Evolutionary conservation across 2,888 invertebrate species (phyloP).

Genomic region (Parnassius glacialis): DNA sequence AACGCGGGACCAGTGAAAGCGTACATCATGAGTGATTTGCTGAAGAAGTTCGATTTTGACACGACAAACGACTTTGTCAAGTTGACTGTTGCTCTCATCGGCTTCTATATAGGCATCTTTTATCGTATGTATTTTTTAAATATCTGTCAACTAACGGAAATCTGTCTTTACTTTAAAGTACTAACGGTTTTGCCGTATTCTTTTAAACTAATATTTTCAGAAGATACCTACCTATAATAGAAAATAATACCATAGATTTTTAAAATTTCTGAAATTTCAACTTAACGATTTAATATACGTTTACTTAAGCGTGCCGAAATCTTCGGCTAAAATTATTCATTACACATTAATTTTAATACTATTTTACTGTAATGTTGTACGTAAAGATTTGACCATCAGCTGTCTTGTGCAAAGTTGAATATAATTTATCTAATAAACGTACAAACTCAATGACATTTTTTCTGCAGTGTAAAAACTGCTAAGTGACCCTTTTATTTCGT

Average conservation of each 20-base stretch:
- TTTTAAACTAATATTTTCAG: no score
- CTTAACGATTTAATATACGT: no score
- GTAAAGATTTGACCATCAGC: no score
- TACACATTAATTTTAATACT: no score
- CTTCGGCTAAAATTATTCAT: no score
- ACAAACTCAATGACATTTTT: slow-evolving; percentile 1
- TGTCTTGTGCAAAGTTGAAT: background rate
- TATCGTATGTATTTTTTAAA: slow-evolving; percentile 58
- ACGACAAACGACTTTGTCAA: slow-evolving; percentile 65
- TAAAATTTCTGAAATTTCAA: no score
- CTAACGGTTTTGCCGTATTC: no score
- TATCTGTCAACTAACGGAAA: background rate
- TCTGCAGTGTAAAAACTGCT: background rate
- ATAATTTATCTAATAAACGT: background rate
- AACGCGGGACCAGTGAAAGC: slow-evolving; percentile 61
- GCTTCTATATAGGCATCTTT: slow-evolving; percentile 68
- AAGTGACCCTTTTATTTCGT: background rate
- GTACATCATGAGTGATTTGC: slow-evolving; percentile 74
- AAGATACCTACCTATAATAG: no score
- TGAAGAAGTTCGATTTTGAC: slow-evolving; percentile 66
- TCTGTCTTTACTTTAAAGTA: no score
- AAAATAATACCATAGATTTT: no score
- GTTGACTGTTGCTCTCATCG: slow-evolving; percentile 56
- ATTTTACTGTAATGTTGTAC: no score
- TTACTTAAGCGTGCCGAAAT: no score